Evolutionary conservation across 2,888 invertebrate genomes (phyloP).

Genomic region (Miltochrista miniata): DNA sequence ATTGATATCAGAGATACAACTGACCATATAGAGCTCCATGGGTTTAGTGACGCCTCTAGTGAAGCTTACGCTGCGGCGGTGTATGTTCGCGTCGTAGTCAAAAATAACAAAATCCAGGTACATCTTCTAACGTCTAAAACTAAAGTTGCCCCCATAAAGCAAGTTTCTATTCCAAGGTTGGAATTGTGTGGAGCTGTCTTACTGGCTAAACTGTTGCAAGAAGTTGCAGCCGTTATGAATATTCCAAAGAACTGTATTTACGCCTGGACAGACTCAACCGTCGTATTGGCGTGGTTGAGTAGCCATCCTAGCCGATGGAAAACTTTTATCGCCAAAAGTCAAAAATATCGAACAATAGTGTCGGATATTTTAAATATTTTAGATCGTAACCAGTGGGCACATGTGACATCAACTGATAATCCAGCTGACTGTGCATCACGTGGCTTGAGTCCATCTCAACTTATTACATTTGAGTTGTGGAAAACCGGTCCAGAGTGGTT

Average conservation of each 20-base stretch:
- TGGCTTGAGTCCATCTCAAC: too few species aligned
- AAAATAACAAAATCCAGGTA: not conserved
- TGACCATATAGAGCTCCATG: not conserved
- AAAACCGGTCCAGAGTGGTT: too few species aligned
- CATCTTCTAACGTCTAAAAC: not conserved
- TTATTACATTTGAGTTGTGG: too few species aligned
- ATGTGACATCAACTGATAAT: too few species aligned
- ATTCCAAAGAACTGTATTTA: not conserved
- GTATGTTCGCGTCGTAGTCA: not conserved
- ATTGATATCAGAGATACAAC: not conserved
- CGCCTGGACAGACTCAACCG: slow-evolving; percentile 1
- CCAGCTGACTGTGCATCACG: too few species aligned
- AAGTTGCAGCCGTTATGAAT: not conserved
- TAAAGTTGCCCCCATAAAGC: slow-evolving; percentile 2
- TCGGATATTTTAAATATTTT: not conserved
- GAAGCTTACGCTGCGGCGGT: slow-evolving; percentile 2
- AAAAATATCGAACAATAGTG: too few species aligned
- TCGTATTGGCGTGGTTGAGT: slow-evolving; percentile 3
- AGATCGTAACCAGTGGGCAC: too few species aligned
- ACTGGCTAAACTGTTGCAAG: not conserved
- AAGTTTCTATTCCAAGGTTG: slow-evolving; percentile 3
- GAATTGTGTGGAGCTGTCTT: slow-evolving; percentile 8
- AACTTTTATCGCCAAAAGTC: too few species aligned
- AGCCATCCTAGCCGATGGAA: too few species aligned
- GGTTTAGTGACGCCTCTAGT: slow-evolving; percentile 2